Conservation (phyloP, 2,888 invertebrate genomes). For the Oligia fasciuncula region DNA sequence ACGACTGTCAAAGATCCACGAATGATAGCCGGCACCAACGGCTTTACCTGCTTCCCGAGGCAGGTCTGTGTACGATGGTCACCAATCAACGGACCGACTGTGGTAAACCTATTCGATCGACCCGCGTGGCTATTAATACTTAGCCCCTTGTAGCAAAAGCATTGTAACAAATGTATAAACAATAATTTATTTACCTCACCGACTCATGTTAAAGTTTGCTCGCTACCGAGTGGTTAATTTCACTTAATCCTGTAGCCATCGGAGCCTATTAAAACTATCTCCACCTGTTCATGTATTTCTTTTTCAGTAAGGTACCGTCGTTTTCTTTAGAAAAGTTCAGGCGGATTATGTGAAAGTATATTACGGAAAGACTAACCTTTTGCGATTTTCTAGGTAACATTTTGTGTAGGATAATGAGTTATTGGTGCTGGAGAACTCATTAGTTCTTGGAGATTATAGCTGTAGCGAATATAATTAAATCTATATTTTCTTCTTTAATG, state of each 20-base stretch:
- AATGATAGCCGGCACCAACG: background rate
- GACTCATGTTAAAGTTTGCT: conserved; percentile 7
- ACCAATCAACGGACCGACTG: too few relatives aligned
- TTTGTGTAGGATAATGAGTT: background rate
- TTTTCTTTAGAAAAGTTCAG: conserved; percentile 11
- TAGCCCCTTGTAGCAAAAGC: background rate
- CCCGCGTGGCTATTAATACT: too few relatives aligned
- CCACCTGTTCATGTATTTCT: conserved; percentile 11
- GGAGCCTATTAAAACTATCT: conserved; percentile 19
- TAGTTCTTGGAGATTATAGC: background rate
- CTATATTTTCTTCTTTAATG: background rate
- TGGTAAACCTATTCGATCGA: too few relatives aligned
- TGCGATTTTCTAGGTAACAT: background rate
- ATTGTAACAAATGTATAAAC: background rate
- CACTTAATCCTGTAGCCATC: conserved; percentile 19
- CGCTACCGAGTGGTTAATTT: conserved; percentile 26
- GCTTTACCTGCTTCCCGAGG: background rate
- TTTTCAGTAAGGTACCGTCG: conserved; percentile 5
- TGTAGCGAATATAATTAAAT: background rate
- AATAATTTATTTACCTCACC: conserved; percentile 1
- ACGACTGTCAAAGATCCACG: background rate
- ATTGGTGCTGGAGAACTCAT: background rate
- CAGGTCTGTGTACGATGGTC: too few relatives aligned
- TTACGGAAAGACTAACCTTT: background rate
- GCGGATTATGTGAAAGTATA: background rate